Percentiles rank a stretch among this genome's conserved stretches.
Evolutionary conservation across 2,888 invertebrate species (phyloP).

Genomic region (Latrodectus hesperus): DNA sequence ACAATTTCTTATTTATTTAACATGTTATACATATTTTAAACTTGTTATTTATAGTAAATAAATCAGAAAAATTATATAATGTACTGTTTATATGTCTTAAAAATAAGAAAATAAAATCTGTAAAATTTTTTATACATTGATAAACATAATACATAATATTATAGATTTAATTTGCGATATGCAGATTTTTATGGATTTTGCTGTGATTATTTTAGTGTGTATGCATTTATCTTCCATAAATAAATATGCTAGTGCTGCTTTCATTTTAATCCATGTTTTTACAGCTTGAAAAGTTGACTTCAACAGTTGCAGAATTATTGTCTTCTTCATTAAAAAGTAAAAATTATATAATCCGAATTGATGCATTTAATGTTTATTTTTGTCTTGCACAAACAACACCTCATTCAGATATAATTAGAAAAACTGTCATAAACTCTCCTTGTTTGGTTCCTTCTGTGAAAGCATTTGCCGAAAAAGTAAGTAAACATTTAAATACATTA

Average conservation of each 20-base stretch:
- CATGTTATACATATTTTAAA: too few species aligned
- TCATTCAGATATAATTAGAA: slow-evolving; percentile 16
- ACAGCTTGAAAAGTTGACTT: background rate
- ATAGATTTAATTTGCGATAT: too few species aligned
- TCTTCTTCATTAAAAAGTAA: slow-evolving; percentile 19
- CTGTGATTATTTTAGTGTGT: too few species aligned
- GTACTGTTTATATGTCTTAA: too few species aligned
- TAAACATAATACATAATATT: too few species aligned
- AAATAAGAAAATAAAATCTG: too few species aligned
- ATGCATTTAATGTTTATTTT: slow-evolving; percentile 18
- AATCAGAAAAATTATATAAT: too few species aligned
- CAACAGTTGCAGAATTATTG: slow-evolving; percentile 9
- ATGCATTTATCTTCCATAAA: too few species aligned
- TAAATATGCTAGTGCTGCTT: background rate
- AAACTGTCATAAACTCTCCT: slow-evolving; percentile 4
- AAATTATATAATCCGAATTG: slow-evolving; percentile 24
- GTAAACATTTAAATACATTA: background rate
- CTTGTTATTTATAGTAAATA: too few species aligned
- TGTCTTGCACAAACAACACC: slow-evolving; percentile 24
- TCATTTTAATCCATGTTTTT: background rate
- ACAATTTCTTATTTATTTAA: too few species aligned
- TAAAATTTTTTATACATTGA: too few species aligned
- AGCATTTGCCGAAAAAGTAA: slow-evolving; percentile 13
- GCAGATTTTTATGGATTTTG: too few species aligned
- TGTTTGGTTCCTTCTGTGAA: slow-evolving; percentile 8